Percentiles rank a stretch among this genome's conserved stretches.
Evolutionary conservation across 2,888 invertebrate species (phyloP).

Genomic region (Hypomecis atomaria): DNA sequence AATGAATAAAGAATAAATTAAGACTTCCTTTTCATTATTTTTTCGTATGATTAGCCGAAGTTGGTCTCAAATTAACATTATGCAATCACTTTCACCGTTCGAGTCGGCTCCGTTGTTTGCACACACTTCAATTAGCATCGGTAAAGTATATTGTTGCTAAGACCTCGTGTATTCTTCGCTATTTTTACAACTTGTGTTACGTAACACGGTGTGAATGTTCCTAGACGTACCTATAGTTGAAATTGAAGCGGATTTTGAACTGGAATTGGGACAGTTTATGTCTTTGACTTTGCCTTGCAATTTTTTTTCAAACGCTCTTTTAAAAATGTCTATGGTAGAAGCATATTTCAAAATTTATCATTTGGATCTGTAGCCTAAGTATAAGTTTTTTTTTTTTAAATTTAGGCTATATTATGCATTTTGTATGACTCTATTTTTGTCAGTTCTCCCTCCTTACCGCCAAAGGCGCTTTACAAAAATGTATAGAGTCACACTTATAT

Average conservation of each 20-base stretch:
- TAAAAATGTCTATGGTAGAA: no score
- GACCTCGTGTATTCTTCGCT: slow-evolving; percentile 55
- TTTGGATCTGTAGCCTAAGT: no score
- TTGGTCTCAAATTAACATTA: slow-evolving; percentile 58
- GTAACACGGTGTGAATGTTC: slow-evolving; percentile 25
- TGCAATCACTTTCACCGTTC: slow-evolving; percentile 70
- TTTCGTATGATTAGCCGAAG: slow-evolving; percentile 54
- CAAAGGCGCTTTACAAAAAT: no score
- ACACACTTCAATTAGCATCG: slow-evolving; percentile 74
- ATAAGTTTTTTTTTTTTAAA: no score
- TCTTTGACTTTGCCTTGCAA: background rate
- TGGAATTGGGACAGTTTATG: slow-evolving; percentile 7
- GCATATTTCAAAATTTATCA: no score
- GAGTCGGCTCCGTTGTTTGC: slow-evolving; percentile 56
- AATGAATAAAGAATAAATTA: slow-evolving; percentile 1
- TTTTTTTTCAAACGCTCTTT: no score
- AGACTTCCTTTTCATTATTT: slow-evolving; percentile 36
- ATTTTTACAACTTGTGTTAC: slow-evolving; percentile 48
- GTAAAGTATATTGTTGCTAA: slow-evolving; percentile 58
- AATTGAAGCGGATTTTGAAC: slow-evolving; percentile 9
- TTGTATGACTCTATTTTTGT: no score
- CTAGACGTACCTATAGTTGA: background rate
- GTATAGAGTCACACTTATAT: no score
- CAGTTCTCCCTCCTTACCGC: no score
- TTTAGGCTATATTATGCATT: no score